Conservation (phyloP, 2,797 vertebrate genomes). For the Sorex maritimensis region DNA sequence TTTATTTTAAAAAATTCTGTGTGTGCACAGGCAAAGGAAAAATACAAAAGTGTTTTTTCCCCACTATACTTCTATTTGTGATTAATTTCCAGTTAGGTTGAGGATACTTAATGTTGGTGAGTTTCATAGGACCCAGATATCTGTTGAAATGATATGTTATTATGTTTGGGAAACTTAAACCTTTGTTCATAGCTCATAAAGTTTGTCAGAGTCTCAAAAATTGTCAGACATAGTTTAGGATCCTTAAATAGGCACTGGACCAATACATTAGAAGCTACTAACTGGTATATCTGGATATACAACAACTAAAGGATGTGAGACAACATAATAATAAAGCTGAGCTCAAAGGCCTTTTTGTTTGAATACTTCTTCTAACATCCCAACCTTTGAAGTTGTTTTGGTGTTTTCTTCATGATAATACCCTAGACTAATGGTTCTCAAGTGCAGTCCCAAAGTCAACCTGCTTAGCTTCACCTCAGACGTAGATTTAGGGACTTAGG, state of each 20-base stretch:
- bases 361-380: not conserved
- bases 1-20: constrained; percentile 21
- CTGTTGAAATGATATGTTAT: constrained; percentile 51
- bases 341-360: not conserved
- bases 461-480: not conserved
- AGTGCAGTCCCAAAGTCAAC: not conserved
- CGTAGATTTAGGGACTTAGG: not conserved
- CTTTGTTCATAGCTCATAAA: not conserved
- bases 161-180: not conserved
- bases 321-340: not conserved
- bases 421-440: not conserved
- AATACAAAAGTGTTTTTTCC: not conserved
- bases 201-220: constrained; percentile 27
- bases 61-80: not conserved
- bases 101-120: not conserved
- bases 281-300: too few species aligned
- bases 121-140: not conserved
- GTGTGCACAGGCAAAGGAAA: constrained; percentile 47
- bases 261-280: too few species aligned
- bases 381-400: not conserved
- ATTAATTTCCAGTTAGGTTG: constrained; percentile 18
- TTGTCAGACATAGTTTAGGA: not conserved
- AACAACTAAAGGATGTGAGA: too few species aligned
- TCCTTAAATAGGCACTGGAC: too few species aligned
- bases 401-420: not conserved